A percentile compares a stretch with the other conserved stretches of the same genome.
These are phyloP conservation scores for Psettodes erumei DNA, from an alignment of 2,113 vertebrate genomes.

Conservation along the genomic window DNA sequence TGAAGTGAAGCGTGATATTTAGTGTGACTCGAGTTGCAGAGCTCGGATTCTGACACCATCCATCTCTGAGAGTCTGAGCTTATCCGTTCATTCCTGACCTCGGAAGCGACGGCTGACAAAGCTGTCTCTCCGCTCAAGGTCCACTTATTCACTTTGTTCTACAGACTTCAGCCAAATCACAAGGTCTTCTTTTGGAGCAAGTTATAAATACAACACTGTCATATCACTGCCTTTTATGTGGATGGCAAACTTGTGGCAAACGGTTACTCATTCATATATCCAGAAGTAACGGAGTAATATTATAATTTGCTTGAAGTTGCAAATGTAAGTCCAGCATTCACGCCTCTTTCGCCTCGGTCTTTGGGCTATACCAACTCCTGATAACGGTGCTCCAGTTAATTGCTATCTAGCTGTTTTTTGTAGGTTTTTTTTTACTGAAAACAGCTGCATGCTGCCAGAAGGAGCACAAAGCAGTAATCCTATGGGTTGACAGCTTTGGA, in stretches of 20 bases:
- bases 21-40: too few species aligned
- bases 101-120: constrained; percentile 2
- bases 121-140: not conserved
- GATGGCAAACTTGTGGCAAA: too few species aligned
- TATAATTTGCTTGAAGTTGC: too few species aligned
- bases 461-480: not conserved
- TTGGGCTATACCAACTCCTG: not conserved
- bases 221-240: too few species aligned
- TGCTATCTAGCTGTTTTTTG: not conserved
- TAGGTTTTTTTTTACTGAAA: not conserved
- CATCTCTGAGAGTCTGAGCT: too few species aligned
- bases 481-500: not conserved
- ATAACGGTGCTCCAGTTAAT: not conserved
- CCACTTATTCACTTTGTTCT: not conserved
- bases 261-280: too few species aligned
- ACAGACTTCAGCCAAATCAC: not conserved
- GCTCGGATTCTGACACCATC: too few species aligned
- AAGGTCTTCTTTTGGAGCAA: not conserved
- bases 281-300: too few species aligned
- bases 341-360: not conserved
- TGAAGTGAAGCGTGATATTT: too few species aligned
- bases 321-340: too few species aligned
- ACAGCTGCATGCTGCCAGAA: not conserved
- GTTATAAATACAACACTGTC: too few species aligned
- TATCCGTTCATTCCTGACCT: too few species aligned